Base-by-base conservation (phyloP, 2,888 invertebrate genomes). In the Ditula angustiorana region DNA sequence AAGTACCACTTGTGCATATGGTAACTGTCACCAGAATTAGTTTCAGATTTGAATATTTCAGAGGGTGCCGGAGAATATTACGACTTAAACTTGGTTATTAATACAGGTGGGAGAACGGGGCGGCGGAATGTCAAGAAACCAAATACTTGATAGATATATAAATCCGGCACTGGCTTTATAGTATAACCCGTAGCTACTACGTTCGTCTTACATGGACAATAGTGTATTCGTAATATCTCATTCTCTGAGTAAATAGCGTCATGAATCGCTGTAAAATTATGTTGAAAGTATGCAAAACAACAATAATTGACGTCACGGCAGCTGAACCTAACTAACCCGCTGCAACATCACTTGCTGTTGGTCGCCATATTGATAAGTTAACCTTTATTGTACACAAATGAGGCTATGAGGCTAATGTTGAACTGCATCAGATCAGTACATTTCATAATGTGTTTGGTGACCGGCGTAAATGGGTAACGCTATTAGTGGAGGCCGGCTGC, bases 281-380 rank as follows among this genome's bases (percentile, higher is more conserved):
- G 57, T 61, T 56, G 66, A 59, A 68, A 61, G 58, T 56, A 59
- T 57, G 56, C 53, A 58, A 57, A 50, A 50, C 50, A 66, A 56
- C 57, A 55, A 62, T 68, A 66, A 75, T 74, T 82, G 80, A 81
- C 82, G 82, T 81, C 82, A 82, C 59, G 62, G 50, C 59, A 74
- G 69, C 67, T 76, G 73, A 78, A 78, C 72, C 59, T 47, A 55
- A 55, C 52, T 62, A 62, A 53, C 58, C 63, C 69, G 66, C 53
- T 52, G 68, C 62, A 68, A 64, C 68, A 67, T 67, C 61, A 67
- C 70, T 19, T 41, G 66, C 67, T 65, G 71, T 71, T 63, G 70
- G 68, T 55, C 60, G 67, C 66, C 50, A 67, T 67, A 62, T 53
- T 64, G 58, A 66, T 71, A 62, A 62, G 37, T 62, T 62, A 70